Conservation (phyloP, 2,888 invertebrate species). For the Pachymerium ferrugineum region DNA sequence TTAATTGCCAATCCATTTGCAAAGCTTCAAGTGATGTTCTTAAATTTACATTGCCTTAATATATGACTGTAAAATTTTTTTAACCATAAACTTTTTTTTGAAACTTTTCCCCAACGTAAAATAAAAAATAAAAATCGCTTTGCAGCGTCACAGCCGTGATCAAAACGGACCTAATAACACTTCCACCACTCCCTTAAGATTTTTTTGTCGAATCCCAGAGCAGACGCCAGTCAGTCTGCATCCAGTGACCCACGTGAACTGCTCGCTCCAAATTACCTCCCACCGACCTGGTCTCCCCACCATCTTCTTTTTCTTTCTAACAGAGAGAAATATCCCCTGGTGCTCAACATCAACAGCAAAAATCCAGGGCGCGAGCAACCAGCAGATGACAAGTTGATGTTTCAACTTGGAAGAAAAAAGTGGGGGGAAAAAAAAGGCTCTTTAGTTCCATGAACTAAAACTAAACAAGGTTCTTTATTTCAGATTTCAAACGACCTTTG, state of each 20-base stretch:
- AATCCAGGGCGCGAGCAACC: slow-evolving; percentile 15
- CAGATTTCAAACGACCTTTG: not conserved
- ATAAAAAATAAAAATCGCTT: not conserved
- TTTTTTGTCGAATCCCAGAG: slow-evolving; percentile 19
- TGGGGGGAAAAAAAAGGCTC: not conserved
- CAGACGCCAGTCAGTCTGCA: slow-evolving; percentile 30
- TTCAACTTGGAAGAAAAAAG: slow-evolving; percentile 16
- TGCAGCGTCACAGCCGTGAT: not conserved
- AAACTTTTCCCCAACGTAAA: too few relatives aligned
- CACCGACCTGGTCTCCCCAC: slow-evolving; percentile 29
- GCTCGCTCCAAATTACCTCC: slow-evolving; percentile 29
- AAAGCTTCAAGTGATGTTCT: slow-evolving; percentile 7
- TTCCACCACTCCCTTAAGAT: not conserved
- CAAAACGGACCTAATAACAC: slow-evolving; percentile 2
- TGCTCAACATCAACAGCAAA: slow-evolving; percentile 25
- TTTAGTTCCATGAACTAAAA: not conserved
- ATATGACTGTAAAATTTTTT: not conserved
- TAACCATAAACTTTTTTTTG: too few relatives aligned
- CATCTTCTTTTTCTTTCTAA: slow-evolving; percentile 27
- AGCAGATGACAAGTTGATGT: slow-evolving; percentile 21
- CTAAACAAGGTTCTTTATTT: not conserved
- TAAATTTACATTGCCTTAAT: slow-evolving; percentile 22
- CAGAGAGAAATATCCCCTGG: slow-evolving; percentile 27
- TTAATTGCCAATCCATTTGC: slow-evolving; percentile 24
- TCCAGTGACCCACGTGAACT: slow-evolving; percentile 31